phyloP scores from a whole-genome alignment of 2,888 invertebrate species.

The Saturnia japonica region DNA sequence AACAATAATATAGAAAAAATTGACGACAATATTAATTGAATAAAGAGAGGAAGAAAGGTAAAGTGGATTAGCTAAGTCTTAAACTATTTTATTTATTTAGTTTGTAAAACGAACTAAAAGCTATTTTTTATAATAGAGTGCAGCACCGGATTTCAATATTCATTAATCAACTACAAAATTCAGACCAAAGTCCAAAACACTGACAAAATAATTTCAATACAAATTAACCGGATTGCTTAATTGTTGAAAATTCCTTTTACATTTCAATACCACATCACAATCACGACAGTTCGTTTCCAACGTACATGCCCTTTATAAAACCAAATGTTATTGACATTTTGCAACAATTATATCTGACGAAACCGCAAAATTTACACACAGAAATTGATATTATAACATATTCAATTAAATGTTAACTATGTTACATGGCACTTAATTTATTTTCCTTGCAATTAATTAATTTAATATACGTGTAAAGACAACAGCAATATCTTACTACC shows the following conservation, averaged over 20 bases:
- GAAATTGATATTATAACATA: slow-evolving; percentile 15
- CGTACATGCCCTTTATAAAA: neutral
- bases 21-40: no score
- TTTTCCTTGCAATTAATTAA: neutral
- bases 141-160: neutral
- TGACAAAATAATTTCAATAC: neutral
- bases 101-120: neutral
- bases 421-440: neutral
- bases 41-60: no score
- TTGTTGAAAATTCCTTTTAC: neutral
- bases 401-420: slow-evolving; percentile 10
- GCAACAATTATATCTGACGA: slow-evolving; percentile 3
- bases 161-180: neutral
- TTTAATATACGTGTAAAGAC: neutral
- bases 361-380: slow-evolving; percentile 18
- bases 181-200: neutral
- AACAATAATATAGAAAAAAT: no score
- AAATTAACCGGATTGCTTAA: neutral
- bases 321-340: neutral
- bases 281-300: neutral
- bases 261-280: neutral
- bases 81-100: neutral
- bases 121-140: neutral
- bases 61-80: no score
- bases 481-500: neutral